phyloP scores from a whole-genome alignment of 2,888 invertebrate species.

The Aphidius colemani region DNA sequence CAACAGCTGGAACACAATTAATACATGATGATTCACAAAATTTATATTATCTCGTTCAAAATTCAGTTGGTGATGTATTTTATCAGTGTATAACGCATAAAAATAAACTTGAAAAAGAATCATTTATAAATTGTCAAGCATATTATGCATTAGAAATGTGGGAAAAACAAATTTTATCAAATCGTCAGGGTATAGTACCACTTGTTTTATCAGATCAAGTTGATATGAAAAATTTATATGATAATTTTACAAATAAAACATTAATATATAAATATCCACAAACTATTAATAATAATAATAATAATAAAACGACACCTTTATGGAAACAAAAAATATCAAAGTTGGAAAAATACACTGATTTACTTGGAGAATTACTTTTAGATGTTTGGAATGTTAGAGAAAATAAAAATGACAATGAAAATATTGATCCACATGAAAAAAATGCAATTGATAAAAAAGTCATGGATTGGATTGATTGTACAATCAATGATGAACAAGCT shows the following conservation, averaged over 20 bases:
- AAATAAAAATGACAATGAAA: conserved; percentile 47
- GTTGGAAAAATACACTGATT: conserved; percentile 47
- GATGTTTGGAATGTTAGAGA: conserved; percentile 52
- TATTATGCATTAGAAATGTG: conserved; percentile 46
- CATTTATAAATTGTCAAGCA: conserved; percentile 44
- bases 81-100: conserved; percentile 53
- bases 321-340: conserved; percentile 50
- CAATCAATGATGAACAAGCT: conserved; percentile 26
- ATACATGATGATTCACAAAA: conserved; percentile 36
- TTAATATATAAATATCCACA: conserved; percentile 13
- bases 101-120: conserved; percentile 38
- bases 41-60: conserved; percentile 47
- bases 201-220: conserved; percentile 42
- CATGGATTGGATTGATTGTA: conserved; percentile 49
- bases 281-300: background rate
- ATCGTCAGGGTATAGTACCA: conserved; percentile 40
- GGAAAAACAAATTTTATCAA: conserved; percentile 42
- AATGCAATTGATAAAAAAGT: conserved; percentile 52
- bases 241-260: conserved; percentile 31
- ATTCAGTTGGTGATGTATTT: conserved; percentile 55
- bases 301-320: conserved; percentile 5
- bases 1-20: conserved; percentile 45
- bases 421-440: conserved; percentile 37
- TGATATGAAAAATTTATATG: conserved; percentile 42
- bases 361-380: conserved; percentile 53